Evolutionary conservation across 1,140 invertebrate species (phyloP), one percentile per base, ranked within the genome.

Genomic region (Rhyzopertha dominica): DNA sequence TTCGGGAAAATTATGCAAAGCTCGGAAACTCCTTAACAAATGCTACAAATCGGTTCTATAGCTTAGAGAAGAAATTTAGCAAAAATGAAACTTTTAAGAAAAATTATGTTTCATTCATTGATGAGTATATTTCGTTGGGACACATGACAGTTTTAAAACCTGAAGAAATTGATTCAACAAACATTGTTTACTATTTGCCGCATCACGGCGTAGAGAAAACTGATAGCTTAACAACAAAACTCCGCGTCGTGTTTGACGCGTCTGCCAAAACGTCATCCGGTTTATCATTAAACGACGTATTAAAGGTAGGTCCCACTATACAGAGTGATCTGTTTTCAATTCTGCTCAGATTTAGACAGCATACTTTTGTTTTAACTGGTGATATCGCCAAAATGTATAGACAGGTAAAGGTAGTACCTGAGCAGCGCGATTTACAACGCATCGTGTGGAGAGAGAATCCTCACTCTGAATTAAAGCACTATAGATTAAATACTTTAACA

Each of bases 381-480:
- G 70, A 72, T 45, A 62, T 70, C 16, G 49, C 49, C 20, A 68
- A 70, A 53, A 70, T 71, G 64, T 72, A 64, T 44, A 47, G 67
- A 3, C 65, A 69, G 40, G 54, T 72, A 18, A 22, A 28, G 12
- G 37, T 71, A 1, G 13, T 56, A 43, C 18, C 41, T 18, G 37
- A 49, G 17, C 51, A 71, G 30, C 9, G 30, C 18, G 43, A 57
- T 16, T 58, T 59, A 30, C 66, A 71, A 48, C 24, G 58, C 19
- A 68, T 72, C 16, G 9, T 72, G 1, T 72, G 68, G 67, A 40
- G 65, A 17, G 20, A 47, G 5, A n/a, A 40, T 5, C 47, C 37
- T 0, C 38, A 42, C 14, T 34, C 63, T 23, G 26, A 45, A 8
- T 37, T 69, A 0, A 50, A 35, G 18, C 47, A 48, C 13, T 72